These are phyloP conservation scores for Alauda arvensis DNA, from an alignment of 2,797 vertebrate genomes.

Conservation along the genomic window DNA sequence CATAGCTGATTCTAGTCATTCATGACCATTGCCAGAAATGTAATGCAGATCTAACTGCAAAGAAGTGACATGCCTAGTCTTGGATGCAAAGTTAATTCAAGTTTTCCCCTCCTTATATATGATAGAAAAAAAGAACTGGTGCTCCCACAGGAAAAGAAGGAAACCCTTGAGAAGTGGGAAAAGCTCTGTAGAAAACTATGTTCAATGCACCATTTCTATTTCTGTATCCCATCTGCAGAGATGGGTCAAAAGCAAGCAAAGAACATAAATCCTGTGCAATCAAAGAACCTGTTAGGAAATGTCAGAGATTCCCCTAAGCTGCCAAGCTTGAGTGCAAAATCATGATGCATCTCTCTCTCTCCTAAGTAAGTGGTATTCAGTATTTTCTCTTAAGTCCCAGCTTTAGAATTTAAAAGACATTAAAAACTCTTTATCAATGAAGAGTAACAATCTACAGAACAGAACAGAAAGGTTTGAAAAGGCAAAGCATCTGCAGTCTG, in stretches of 20 bases:
- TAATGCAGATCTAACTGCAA: constrained; percentile 10
- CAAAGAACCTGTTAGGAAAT: neutral
- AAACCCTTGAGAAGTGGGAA: neutral
- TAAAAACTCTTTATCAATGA: neutral
- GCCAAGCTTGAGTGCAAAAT: neutral
- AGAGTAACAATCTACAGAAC: neutral
- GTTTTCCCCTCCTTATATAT: neutral
- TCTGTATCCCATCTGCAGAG: neutral
- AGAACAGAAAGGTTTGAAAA: neutral
- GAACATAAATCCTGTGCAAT: neutral
- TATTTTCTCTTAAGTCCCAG: neutral
- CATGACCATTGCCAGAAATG: constrained; percentile 1
- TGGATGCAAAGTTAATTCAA: neutral
- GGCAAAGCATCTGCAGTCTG: neutral
- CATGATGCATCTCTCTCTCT: neutral
- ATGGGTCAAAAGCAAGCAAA: neutral
- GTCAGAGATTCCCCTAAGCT: neutral
- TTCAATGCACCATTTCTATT: neutral
- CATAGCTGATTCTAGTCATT: neutral
- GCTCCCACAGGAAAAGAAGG: neutral
- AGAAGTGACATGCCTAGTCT: neutral
- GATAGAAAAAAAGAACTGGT: neutral
- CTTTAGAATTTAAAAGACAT: neutral
- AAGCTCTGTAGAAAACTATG: neutral
- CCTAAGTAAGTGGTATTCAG: neutral